Percentiles rank a stretch among this genome's conserved stretches.
phyloP scores from a whole-genome alignment of 1,140 invertebrate genomes.

The Pseudomyrmex flavicornis region DNA sequence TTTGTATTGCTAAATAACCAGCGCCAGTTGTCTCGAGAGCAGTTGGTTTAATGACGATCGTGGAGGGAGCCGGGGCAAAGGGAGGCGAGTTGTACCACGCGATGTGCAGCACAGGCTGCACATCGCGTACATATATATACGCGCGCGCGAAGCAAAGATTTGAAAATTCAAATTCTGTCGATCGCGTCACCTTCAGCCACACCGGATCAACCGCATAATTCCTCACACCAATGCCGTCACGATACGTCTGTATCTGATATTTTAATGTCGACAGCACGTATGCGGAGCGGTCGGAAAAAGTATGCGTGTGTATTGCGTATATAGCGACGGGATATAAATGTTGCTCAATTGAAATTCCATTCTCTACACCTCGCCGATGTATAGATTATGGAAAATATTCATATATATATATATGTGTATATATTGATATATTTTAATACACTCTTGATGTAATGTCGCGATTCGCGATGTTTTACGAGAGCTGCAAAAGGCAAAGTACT shows the following conservation, averaged over 20 bases:
- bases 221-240: constrained; percentile 35
- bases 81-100: constrained; percentile 66
- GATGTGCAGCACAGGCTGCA: background rate
- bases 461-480: background rate
- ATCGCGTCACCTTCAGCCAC: constrained; percentile 52
- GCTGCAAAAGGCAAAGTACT: background rate
- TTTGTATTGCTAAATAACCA: constrained; percentile 85
- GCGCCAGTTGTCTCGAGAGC: constrained; percentile 79
- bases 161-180: constrained; percentile 2
- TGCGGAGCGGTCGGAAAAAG: background rate
- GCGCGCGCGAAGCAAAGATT: background rate
- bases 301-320: background rate
- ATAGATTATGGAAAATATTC: constrained; percentile 21
- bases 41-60: constrained; percentile 82
- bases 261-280: constrained; percentile 41
- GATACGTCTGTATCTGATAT: constrained; percentile 25
- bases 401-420: background rate
- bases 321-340: background rate
- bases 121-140: background rate
- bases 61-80: constrained; percentile 21
- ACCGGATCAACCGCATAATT: constrained; percentile 59
- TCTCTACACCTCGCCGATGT: background rate
- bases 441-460: constrained; percentile 17
- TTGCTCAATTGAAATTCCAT: constrained; percentile 54
- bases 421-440: background rate